Evolutionary conservation across 2,888 invertebrate species (phyloP).

Genomic region (Acanthosepion esculentum): DNA sequence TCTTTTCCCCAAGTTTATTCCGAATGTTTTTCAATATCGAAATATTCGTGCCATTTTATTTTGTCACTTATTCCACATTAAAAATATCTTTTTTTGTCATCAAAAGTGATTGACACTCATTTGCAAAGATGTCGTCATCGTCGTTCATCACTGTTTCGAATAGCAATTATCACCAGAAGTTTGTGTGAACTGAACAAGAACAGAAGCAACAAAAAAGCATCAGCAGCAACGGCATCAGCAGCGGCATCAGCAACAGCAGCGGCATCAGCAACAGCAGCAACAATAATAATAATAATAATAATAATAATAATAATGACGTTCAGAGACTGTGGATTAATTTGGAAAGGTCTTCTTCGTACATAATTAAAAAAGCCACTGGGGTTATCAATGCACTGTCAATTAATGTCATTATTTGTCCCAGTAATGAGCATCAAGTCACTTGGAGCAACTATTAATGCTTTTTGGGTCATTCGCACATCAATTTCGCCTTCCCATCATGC

Average conservation of each 20-base stretch:
- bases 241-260: background rate
- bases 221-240: too few species aligned
- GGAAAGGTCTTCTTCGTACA: background rate
- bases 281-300: background rate
- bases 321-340: background rate
- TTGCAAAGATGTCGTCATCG: too few species aligned
- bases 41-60: too few species aligned
- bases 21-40: too few species aligned
- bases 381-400: background rate
- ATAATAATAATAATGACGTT: background rate
- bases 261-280: background rate
- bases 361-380: constrained; percentile 1
- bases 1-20: too few species aligned
- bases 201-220: background rate
- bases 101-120: too few species aligned
- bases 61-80: too few species aligned
- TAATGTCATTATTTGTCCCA: background rate
- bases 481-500: background rate
- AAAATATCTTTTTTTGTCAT: too few species aligned
- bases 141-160: background rate
- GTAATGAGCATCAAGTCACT: background rate
- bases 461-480: background rate
- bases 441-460: background rate
- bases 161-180: background rate
- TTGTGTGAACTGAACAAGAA: background rate